Evolutionary conservation across 2,888 invertebrate genomes (phyloP).

Genomic region (Andrena bucephala): DNA sequence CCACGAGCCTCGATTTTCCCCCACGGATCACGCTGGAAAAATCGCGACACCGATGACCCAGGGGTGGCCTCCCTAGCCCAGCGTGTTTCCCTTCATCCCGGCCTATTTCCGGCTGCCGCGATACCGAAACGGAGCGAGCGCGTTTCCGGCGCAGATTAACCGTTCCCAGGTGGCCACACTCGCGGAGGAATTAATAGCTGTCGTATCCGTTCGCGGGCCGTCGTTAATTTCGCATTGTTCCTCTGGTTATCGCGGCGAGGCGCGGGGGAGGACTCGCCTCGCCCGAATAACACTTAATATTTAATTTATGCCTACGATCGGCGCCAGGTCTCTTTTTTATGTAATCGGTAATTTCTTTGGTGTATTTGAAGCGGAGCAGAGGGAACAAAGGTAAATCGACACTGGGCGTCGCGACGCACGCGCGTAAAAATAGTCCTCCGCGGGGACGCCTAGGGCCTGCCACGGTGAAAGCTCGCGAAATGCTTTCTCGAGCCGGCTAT

Average conservation of each 20-base stretch:
- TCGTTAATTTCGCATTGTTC: constrained; percentile 36
- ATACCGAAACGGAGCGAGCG: constrained; percentile 29
- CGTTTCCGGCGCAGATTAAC: constrained; percentile 32
- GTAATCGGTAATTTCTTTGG: constrained; percentile 40
- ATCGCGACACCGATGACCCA: neutral
- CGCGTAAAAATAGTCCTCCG: constrained; percentile 61
- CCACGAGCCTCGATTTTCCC: neutral
- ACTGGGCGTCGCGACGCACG: constrained; percentile 42
- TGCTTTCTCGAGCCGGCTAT: constrained; percentile 43
- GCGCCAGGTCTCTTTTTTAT: constrained; percentile 22
- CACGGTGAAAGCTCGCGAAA: constrained; percentile 56
- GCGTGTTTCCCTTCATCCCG: neutral
- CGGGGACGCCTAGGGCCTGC: constrained; percentile 25
- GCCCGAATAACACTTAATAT: constrained; percentile 6
- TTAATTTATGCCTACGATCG: constrained; percentile 7
- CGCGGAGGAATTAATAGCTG: constrained; percentile 14
- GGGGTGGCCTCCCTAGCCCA: neutral
- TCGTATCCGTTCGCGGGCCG: constrained; percentile 28
- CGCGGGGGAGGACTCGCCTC: constrained; percentile 10
- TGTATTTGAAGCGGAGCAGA: constrained; percentile 3
- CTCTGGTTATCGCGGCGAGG: constrained; percentile 20
- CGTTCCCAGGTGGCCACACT: constrained; percentile 14
- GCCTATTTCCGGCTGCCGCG: constrained; percentile 17
- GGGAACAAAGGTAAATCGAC: constrained; percentile 63
- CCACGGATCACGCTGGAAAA: neutral